Evolutionary conservation across 2,113 vertebrate genomes (phyloP), one percentile per base, ranked within the genome.

Genomic region (Oryzias curvinotus): DNA sequence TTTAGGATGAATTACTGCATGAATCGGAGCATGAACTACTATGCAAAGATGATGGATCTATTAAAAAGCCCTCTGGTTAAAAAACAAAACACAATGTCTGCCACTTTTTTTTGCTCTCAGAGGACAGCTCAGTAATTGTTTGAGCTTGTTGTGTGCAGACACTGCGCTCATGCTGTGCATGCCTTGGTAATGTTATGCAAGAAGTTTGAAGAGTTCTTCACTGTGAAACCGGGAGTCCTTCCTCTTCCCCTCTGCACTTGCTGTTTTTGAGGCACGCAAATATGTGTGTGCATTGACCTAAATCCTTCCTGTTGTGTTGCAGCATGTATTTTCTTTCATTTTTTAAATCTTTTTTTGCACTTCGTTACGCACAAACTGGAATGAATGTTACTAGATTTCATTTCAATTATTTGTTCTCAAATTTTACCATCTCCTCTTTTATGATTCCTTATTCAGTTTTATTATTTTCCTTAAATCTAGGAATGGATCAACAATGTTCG

Each of bases 401-500:
- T 4, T 62, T 49, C 17, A 75, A 6, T 21, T 28, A 19, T 65
- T 46, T 49, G 42, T n/a, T 62, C 0, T 59, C 5, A 52, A 26
- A 42, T 68, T 8, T 14, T 23, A 28, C 42, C 41, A 44, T 44
- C 16, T 54, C 10, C 7, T 13, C 8, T 36, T 4, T 8, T 45
- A 3, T 47, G 3, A 48, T 47, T 36, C 26, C 16, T 58, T 1
- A 36, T 18, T 26, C 0, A 0, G 28, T 60, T 7, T n/a, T 65
- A 16, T 68, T 4, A 17, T 0, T 75, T 4, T 25, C 0, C 64
- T 62, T 75, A 18, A 26, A 81, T 57, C 4, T 80, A 99, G 97
- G 93, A 84, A 65, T 99, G 97, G 95, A 95, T 97, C 36, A 78
- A 76, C 66, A 90, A 90, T 28, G 78, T 98, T 43, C 91, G 87